phyloP scores from a whole-genome alignment of 2,797 vertebrate genomes.

The Gymnopithys bicolor region DNA sequence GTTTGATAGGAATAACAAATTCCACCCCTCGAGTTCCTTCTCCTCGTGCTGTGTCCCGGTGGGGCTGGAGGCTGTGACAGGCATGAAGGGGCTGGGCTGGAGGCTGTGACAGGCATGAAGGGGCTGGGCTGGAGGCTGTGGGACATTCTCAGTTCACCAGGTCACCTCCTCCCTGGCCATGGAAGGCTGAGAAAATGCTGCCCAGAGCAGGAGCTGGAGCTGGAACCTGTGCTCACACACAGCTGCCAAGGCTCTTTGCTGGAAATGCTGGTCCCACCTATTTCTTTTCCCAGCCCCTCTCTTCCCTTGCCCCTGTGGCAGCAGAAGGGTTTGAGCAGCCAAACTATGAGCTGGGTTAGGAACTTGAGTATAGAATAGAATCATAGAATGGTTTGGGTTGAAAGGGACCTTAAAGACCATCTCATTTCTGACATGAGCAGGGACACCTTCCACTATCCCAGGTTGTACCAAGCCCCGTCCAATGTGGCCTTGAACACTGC shows the following conservation, averaged over 20 bases:
- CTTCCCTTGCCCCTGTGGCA: neutral
- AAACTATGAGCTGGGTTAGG: neutral
- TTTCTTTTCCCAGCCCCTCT: neutral
- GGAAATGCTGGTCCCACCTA: neutral
- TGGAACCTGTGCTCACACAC: neutral
- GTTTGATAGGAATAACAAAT: neutral
- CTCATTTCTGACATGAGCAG: neutral
- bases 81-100: neutral
- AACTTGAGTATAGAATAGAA: neutral
- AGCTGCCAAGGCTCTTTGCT: rapidly evolving
- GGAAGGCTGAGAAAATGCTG: rapidly evolving
- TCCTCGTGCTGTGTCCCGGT: neutral
- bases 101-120: neutral
- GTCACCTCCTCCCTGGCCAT: neutral
- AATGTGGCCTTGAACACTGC: rapidly evolving
- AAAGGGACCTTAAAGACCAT: neutral
- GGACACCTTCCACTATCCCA: neutral
- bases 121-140: neutral
- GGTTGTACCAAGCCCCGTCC: neutral
- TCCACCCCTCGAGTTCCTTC: neutral
- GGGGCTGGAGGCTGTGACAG: neutral
- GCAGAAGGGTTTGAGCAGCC: neutral
- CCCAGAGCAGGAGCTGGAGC: neutral
- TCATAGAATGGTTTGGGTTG: neutral
- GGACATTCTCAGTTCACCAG: neutral